A percentile compares a stretch with the other conserved stretches of the same genome.
Conservation (phyloP, 2,113 vertebrate species). For the Myodes glareolus region DNA sequence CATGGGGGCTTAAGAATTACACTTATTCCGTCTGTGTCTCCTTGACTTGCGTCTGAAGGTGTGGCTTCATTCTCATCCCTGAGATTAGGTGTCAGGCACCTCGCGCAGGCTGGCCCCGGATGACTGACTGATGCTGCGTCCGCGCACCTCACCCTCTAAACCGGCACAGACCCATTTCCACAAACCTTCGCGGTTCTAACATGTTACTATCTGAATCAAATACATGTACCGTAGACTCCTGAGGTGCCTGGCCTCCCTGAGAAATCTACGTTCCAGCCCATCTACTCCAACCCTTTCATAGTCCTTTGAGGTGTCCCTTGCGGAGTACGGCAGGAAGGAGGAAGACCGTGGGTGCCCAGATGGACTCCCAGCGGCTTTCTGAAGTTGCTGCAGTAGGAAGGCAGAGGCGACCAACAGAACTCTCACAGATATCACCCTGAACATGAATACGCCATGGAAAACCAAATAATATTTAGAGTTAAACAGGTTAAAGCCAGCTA, state of each 20-base stretch:
- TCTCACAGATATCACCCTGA: background rate
- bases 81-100: background rate
- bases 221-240: background rate
- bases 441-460: background rate
- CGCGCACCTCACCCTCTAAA: background rate
- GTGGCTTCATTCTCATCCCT: background rate
- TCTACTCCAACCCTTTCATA: background rate
- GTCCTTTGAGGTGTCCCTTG: background rate
- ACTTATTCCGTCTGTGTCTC: background rate
- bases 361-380: background rate
- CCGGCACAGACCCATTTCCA: background rate
- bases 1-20: background rate
- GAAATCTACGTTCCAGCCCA: background rate
- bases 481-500: background rate
- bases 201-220: background rate
- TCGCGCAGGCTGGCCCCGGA: background rate
- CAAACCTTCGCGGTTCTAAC: background rate
- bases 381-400: background rate
- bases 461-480: background rate
- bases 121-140: background rate
- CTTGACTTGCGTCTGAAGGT: slow-evolving; percentile 21
- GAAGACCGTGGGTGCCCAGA: background rate
- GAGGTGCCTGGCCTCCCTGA: background rate
- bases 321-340: background rate
- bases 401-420: background rate